These are phyloP conservation scores for Euleptes europaea DNA, from an alignment of 2,113 vertebrate species.

Conservation along the genomic window DNA sequence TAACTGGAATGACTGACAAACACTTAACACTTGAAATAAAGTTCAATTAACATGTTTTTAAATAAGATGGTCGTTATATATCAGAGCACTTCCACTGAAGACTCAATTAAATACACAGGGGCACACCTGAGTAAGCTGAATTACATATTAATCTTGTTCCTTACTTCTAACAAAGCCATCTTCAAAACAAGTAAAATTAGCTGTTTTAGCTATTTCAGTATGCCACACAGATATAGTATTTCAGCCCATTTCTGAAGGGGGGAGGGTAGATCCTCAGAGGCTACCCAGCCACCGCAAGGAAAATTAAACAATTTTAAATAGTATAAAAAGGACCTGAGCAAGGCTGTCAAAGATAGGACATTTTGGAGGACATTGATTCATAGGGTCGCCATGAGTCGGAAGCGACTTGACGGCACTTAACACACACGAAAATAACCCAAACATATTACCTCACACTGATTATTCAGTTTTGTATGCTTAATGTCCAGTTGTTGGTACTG, in stretches of 20 bases:
- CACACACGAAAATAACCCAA: background rate
- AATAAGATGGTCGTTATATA: background rate
- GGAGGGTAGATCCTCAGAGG: no score
- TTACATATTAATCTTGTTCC: background rate
- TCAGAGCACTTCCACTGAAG: background rate
- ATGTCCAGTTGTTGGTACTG: slow-evolving; percentile 97
- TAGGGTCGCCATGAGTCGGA: no score
- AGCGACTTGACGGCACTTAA: no score
- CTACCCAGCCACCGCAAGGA: no score
- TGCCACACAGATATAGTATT: background rate
- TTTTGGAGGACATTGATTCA: no score
- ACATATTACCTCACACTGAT: slow-evolving; percentile 90
- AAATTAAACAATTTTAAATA: no score
- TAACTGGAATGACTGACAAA: background rate
- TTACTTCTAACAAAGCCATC: background rate
- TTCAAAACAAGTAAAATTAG: background rate
- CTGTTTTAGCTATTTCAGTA: background rate
- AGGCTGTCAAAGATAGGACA: no score
- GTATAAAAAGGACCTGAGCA: no score
- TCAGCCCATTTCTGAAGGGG: no score
- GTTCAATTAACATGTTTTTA: background rate
- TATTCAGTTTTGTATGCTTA: slow-evolving; percentile 93
- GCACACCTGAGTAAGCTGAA: background rate
- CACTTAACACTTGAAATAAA: background rate
- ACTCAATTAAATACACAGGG: background rate